phyloP scores from a whole-genome alignment of 2,113 vertebrate species.

The Elgaria multicarinata region DNA sequence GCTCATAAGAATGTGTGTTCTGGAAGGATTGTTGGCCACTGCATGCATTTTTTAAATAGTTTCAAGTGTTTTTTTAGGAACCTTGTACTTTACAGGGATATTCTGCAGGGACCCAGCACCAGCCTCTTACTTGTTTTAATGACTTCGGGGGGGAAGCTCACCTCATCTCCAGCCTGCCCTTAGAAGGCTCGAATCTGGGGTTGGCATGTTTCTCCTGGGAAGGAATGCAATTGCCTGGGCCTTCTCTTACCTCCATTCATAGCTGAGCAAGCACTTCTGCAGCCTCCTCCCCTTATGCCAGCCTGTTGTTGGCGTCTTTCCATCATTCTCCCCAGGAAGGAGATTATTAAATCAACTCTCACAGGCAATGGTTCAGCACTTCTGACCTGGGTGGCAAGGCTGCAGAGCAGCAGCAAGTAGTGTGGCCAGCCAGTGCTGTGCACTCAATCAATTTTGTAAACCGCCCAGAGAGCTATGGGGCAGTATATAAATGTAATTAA shows the following conservation, averaged over 20 bases:
- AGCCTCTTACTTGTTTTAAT: too few species aligned
- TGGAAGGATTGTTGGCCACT: not conserved
- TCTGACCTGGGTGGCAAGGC: not conserved
- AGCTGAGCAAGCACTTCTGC: not conserved
- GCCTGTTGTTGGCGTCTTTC: not conserved
- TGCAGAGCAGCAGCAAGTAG: not conserved
- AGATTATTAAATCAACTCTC: too few species aligned
- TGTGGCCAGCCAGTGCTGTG: too few species aligned
- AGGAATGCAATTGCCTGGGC: not conserved
- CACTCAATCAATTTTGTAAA: too few species aligned
- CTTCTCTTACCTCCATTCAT: not conserved
- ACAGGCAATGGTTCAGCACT: not conserved
- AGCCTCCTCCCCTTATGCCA: not conserved
- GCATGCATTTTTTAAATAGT: not conserved
- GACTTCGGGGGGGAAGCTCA: not conserved
- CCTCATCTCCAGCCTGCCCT: not conserved
- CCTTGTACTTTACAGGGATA: too few species aligned
- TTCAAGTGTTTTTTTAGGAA: too few species aligned
- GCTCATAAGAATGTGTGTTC: not conserved
- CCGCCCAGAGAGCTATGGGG: too few species aligned
- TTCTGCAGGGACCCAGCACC: too few species aligned
- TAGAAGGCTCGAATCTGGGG: not conserved
- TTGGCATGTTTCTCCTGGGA: not conserved
- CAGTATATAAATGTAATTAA: too few species aligned
- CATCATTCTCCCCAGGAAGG: too few species aligned